Evolutionary conservation across 2,797 vertebrate genomes (phyloP).

Genomic region (Acanthiza pusilla): DNA sequence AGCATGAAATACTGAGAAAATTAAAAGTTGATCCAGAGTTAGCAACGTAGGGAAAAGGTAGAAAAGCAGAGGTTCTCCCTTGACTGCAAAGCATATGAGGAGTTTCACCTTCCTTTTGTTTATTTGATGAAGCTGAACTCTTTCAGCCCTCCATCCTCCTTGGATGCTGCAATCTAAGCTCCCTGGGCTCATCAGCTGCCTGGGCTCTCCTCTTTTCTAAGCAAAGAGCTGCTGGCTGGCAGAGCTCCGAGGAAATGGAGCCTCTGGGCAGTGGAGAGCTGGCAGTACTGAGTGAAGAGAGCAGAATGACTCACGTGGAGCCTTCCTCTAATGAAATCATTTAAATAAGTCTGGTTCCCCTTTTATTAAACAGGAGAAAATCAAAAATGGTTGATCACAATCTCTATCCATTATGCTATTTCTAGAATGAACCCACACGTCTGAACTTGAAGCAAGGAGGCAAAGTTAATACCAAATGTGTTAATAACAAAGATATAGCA

Average conservation of each 20-base stretch:
- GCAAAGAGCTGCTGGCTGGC: background rate
- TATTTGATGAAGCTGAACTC: background rate
- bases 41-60: background rate
- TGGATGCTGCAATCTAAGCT: background rate
- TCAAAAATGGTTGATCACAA: background rate
- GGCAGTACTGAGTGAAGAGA: background rate
- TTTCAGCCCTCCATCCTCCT: background rate
- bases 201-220: background rate
- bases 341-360: background rate
- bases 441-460: background rate
- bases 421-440: background rate
- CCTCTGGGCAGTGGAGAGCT: background rate
- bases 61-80: background rate
- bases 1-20: background rate
- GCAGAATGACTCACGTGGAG: background rate
- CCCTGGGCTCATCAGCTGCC: background rate
- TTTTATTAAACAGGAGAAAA: background rate
- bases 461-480: background rate
- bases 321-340: background rate
- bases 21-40: background rate
- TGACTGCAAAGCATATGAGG: background rate
- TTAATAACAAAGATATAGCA: background rate
- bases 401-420: background rate
- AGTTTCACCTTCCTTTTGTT: background rate
- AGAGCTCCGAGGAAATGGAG: background rate